Conservation (phyloP, 2,113 vertebrate species). For the Brachyistius frenatus region DNA sequence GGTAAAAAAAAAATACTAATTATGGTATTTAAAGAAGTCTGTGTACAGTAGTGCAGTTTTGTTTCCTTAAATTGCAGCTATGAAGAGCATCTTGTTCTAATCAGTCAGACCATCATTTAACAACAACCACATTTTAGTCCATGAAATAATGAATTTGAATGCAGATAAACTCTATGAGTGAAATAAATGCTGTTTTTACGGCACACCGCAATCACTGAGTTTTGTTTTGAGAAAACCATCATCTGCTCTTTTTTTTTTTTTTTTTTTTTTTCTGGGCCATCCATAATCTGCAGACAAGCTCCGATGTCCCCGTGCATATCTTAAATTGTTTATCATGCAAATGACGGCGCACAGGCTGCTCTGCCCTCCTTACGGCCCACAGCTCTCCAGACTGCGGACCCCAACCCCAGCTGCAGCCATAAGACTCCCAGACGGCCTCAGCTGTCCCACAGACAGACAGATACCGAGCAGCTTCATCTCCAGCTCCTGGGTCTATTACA, state of each 20-base stretch:
- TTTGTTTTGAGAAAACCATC: constrained; percentile 74
- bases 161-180: constrained; percentile 22
- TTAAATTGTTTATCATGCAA: constrained; percentile 88
- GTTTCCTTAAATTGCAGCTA: constrained; percentile 39
- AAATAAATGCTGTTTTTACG: constrained; percentile 49
- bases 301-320: constrained; percentile 83
- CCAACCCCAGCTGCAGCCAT: constrained; percentile 78
- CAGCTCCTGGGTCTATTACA: constrained; percentile 28
- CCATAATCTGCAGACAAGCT: constrained; percentile 82
- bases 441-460: constrained; percentile 68
- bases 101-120: constrained; percentile 44
- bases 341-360: constrained; percentile 78
- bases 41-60: neutral
- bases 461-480: constrained; percentile 49
- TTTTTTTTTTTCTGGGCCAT: constrained; percentile 74
- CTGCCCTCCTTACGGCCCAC: constrained; percentile 76
- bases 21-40: constrained; percentile 26
- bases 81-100: constrained; percentile 38
- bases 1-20: constrained; percentile 51
- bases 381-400: constrained; percentile 77
- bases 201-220: constrained; percentile 23
- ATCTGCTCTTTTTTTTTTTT: constrained; percentile 65
- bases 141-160: constrained; percentile 25
- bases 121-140: constrained; percentile 10
- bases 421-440: constrained; percentile 78